Base-by-base conservation (phyloP, 2,797 vertebrate species). In the Platalea minor region DNA sequence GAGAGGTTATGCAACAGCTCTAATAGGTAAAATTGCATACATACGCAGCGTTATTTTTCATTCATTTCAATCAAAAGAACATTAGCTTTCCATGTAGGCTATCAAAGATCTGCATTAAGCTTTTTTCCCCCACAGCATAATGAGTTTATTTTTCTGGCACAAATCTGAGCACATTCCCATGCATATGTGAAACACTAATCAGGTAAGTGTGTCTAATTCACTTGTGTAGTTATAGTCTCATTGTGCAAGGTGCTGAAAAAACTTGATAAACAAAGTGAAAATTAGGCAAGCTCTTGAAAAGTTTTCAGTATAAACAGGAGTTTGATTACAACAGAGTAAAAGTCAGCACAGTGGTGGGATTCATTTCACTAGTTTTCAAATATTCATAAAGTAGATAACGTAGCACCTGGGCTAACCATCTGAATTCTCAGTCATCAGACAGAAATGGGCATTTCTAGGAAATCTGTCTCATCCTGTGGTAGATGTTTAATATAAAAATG, bases 1-100 rank as follows among this genome's bases (percentile, higher is more conserved):
- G 16, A 97, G 97, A 53, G 99, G 99, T 67, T 99, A 99, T 25
- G 57, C 98, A 39, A 99, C 99, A 0, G 99, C 98, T 65, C 96
- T 99, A 20, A 98, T 99, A 92, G 99, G 99, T 99, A 96, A 8
- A 85, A 50, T 35, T 65, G 17, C n/a, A 23, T 33, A 51, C 13
- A 46, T 53, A 33, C 0, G 0, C 33, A 35, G 6, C 24, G 14
- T 59, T 72, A 10, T 75, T 92, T 92, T 89, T 75, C 18, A 35
- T 92, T 92, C 17, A 63, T 91, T 95, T 85, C 28, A 91, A 13
- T 89, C 35, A 33, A 64, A 94, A 80, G 37, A 80, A 26, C 19
- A 29, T 94, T 79, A 76, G 4, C 28, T 92, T 87, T 53, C 41
- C 4, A 1, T 77, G 56, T 26, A 85, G 64, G 54, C 31, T 88